These are phyloP conservation scores for Tuberolachnus salignus DNA, from an alignment of 2,888 invertebrate species.

Conservation along the genomic window DNA sequence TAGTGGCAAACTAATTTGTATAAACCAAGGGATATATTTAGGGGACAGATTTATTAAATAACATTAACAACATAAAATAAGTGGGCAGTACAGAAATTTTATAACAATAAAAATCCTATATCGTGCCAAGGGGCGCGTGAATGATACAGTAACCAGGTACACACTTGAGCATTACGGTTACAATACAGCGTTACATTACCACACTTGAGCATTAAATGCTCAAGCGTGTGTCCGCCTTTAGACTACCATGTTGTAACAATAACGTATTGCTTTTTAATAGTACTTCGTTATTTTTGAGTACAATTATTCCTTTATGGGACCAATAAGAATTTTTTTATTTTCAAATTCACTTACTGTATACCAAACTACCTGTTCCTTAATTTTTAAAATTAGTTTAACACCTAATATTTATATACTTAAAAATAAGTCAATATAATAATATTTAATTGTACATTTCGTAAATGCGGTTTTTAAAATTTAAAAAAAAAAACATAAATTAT, in stretches of 20 bases:
- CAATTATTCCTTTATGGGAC: constrained; percentile 40
- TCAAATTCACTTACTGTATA: constrained; percentile 34
- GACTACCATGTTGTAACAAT: neutral
- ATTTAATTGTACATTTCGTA: constrained; percentile 22
- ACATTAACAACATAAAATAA: too few species aligned
- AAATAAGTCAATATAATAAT: constrained; percentile 24
- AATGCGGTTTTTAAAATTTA: constrained; percentile 4
- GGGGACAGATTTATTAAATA: too few species aligned
- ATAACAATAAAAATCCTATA: too few species aligned
- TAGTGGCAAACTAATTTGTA: too few species aligned
- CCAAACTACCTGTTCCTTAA: constrained; percentile 52
- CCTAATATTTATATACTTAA: constrained; percentile 38
- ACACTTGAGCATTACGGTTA: too few species aligned
- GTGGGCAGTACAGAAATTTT: too few species aligned
- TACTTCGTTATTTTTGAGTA: constrained; percentile 43
- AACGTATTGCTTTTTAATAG: neutral
- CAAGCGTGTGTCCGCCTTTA: too few species aligned
- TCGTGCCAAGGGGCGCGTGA: too few species aligned
- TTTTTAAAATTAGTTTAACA: constrained; percentile 42
- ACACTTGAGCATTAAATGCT: too few species aligned
- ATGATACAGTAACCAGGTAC: too few species aligned
- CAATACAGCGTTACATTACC: too few species aligned
- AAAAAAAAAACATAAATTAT: neutral
- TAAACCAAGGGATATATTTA: too few species aligned
- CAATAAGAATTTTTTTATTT: constrained; percentile 30